A percentile compares a stretch with the other conserved stretches of the same genome.
phyloP scores from a whole-genome alignment of 2,797 vertebrate species.

The Calcarius lapponicus region DNA sequence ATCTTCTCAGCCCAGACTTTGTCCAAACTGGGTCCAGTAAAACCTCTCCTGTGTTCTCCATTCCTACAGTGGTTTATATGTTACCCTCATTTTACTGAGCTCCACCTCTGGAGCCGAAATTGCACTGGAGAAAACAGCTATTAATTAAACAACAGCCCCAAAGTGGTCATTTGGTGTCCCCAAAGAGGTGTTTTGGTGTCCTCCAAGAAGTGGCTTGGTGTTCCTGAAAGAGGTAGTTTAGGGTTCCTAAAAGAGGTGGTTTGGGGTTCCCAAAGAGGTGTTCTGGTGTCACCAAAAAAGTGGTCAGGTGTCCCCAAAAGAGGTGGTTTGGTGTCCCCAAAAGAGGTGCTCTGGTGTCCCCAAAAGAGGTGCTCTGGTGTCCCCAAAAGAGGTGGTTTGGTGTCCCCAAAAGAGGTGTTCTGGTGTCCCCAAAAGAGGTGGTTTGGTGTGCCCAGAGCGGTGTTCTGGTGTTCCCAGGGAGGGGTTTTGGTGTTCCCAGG shows the following conservation, averaged over 20 bases:
- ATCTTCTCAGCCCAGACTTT: background rate
- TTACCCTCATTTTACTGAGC: background rate
- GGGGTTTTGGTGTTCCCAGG: background rate
- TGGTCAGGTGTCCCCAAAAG: accelerated
- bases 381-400: no score
- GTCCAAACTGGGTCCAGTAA: accelerated
- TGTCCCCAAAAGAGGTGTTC: accelerated
- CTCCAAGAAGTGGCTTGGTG: accelerated
- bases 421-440: background rate
- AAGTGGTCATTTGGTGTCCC: background rate
- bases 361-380: accelerated
- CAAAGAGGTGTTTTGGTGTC: background rate
- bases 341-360: background rate
- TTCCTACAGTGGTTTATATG: accelerated
- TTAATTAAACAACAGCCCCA: background rate
- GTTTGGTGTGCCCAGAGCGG: background rate
- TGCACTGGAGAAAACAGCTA: background rate
- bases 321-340: accelerated
- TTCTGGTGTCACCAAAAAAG: no score
- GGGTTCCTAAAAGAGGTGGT: no score
- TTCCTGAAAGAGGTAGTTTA: background rate
- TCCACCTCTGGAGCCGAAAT: background rate
- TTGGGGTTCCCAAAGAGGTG: no score
- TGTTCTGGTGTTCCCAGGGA: no score
- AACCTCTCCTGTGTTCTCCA: background rate